Base-by-base conservation (phyloP, 2,888 invertebrate species). In the Seira ritae region DNA sequence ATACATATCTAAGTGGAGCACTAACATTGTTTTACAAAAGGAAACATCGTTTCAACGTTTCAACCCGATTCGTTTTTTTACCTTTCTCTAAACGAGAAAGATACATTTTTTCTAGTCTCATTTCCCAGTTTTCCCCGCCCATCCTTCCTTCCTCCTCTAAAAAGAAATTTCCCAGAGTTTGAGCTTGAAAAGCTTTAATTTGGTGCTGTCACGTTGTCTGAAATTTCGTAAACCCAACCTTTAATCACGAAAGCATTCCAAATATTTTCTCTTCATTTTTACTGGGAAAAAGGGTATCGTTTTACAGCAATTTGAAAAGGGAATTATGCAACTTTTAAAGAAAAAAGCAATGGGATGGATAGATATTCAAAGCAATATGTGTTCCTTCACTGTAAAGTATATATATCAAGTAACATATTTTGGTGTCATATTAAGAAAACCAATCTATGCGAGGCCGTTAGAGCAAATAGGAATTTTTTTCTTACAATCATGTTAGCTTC, bases 211-310 rank as follows among this genome's bases (percentile, higher is more conserved):
- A 71, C 23, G 55, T 23, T 71, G 31, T 23, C 23, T 17, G 8
- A 55, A 22, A 23, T 71, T 55, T 50, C 24, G 37, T 50, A 50
- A 15, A n/a, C 15, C 55, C 15, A 50, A 23, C 71, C 71, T 71
- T 71, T 71, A 71, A 50, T 71, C 46, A 55, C 50, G 37, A 71
- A 71, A 71, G 24, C 55, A 71, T 71, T 71, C 55, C 71, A 71
- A 71, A 71, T 71, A 71, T 71, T 71, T 71, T 55, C 6, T 8
- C 1, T 50, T 15, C 31, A 4, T 31, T 31, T 31, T 2, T 31
- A 31, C 31, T 4, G 8, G 31, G 3, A n/a, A 31, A 31, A 31
- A 8, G 31, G 31, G 2, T 31, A 31, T 31, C 31, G 31, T 31
- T 31, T 31, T 31, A 8, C 8, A 31, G 31, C 31, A 31, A 31